Base-by-base conservation (phyloP, 2,888 invertebrate species). In the Parnassius mnemosyne region DNA sequence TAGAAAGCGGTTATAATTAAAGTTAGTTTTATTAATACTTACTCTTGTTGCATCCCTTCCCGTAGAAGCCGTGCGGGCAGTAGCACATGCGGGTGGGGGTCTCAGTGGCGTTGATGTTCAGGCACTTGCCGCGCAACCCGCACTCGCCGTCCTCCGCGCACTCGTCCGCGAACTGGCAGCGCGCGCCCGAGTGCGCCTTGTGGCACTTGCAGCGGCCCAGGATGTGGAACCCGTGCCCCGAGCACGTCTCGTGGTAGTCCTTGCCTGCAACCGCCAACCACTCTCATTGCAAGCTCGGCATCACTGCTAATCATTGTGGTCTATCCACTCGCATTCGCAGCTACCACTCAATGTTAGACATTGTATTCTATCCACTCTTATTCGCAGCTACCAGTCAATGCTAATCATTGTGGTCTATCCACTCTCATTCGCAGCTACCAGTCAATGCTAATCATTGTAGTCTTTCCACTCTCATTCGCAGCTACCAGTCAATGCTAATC, bases 131-230 rank as follows among this genome's bases (percentile, higher is more conserved):
- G 62, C 96, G 94, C 64, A 94, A 92, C 0, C 97, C 97, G 79
- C 99, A 99, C 81, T 98, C 98, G 11, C 92, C 93, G 81, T 97
- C 95, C 57, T 94, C 95, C 10, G 93, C 87, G 78, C 99, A 99
- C 79, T 98, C 98, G 78, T 98, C 97, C 66, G 93, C 92, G 84
- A 95, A 97, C 89, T 98, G 97, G 78, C 98, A 99, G 42, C 94
- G 93, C 0, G 94, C 78, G 0, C 98, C 98, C 68, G 95, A 95
- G 86, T 94, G 96, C 73, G 96, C 93, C 75, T 95, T 93, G 79
- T 96, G 95, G 80, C 97, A 97, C 76, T 96, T 95, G 77, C 97
- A 97, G 44, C 95, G 93, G 3, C 94, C 95, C 47, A 95, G 91
- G 75, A 95, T 93, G 87, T 94, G 94, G 84, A 94, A 94, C 3